Base-by-base conservation (phyloP, 2,113 vertebrate species). In the Pitta sordida region DNA sequence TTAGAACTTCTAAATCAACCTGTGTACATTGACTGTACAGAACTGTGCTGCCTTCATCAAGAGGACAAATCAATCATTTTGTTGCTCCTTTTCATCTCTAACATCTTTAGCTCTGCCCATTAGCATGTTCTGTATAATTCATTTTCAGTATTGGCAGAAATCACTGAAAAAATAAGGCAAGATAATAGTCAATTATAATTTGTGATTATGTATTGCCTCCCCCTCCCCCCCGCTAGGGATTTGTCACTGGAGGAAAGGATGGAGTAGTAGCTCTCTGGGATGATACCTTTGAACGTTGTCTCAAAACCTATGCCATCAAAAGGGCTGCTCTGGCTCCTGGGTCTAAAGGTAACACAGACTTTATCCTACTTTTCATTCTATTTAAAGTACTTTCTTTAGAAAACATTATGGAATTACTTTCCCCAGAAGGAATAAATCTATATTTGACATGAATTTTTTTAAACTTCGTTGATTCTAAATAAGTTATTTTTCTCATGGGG, bases 291-390 rank as follows among this genome's bases (percentile, higher is more conserved):
- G 99, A 99, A 96, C 98, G 99, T 91, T 99, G 99, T 97, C 98
- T 99, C 82, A 99, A 99, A 98, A 99, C 99, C 7, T 99, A 99
- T 78, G 98, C 98, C 86, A 99, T 99, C 96, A 99, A 99, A 98
- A 98, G 99, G 97, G 97, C 99, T 77, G 98, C 99, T 58, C 98
- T 99, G 77, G 99, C 99, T 84, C 99, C 99, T 21, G 99, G 99
- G 68, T 99, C 99, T 89, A 99, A 99, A 99, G 99, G 99, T 99
- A 96, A 90, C 46, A 56, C n/a, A 78, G 68, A 41, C 13, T 68
- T 82, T 15, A 34, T 56, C 26, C 12, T 60, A 0, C 32, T 49
- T 62, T 80, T 74, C 26, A n/a, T 36, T 83, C 19, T 73, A 15
- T 62, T 64, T 74, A 13, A 95, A 73, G 15, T 53, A 29, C 27